Conservation (phyloP, 2,797 vertebrate genomes). For the Acanthurus tractus region DNA sequence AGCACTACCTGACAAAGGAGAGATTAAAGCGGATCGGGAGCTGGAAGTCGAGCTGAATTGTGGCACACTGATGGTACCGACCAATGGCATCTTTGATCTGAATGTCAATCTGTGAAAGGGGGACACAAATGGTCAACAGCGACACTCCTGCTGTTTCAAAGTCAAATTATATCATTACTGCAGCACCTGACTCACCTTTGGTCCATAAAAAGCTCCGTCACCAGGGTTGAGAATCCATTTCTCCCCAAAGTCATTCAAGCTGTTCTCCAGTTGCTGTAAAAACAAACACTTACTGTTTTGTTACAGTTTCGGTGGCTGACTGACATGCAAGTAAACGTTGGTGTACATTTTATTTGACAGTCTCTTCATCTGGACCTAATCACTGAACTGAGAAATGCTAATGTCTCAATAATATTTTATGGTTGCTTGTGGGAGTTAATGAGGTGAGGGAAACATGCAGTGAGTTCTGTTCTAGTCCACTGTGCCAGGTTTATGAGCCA, state of each 20-base stretch:
- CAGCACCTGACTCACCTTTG: slow-evolving; percentile 89
- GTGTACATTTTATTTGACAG: slow-evolving; percentile 49
- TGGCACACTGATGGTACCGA: slow-evolving; percentile 98
- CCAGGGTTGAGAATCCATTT: slow-evolving; percentile 97
- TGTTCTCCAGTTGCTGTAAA: slow-evolving; percentile 96
- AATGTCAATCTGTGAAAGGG: slow-evolving; percentile 92
- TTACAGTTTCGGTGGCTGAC: slow-evolving; percentile 30
- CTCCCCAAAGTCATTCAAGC: slow-evolving; percentile 95
- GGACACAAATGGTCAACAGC: slow-evolving; percentile 21
- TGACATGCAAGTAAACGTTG: slow-evolving; percentile 41
- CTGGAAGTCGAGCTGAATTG: slow-evolving; percentile 98
- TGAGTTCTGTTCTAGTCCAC: slow-evolving; percentile 15
- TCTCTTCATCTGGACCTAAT: slow-evolving; percentile 67
- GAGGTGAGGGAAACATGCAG: slow-evolving; percentile 53
- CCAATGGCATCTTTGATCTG: slow-evolving; percentile 98
- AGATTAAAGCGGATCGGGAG: slow-evolving; percentile 97
- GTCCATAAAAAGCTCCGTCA: slow-evolving; percentile 98
- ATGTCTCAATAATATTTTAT: slow-evolving; percentile 63
- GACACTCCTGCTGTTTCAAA: slow-evolving; percentile 20
- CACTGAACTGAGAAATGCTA: slow-evolving; percentile 64
- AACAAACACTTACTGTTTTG: slow-evolving; percentile 47
- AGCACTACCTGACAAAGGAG: slow-evolving; percentile 91
- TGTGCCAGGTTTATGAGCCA: slow-evolving; percentile 35
- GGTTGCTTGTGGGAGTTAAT: slow-evolving; percentile 65
- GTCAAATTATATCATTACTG: slow-evolving; percentile 16